Evolutionary conservation across 2,888 invertebrate species (phyloP).

Genomic region (Branchinecta sandiegonensis): DNA sequence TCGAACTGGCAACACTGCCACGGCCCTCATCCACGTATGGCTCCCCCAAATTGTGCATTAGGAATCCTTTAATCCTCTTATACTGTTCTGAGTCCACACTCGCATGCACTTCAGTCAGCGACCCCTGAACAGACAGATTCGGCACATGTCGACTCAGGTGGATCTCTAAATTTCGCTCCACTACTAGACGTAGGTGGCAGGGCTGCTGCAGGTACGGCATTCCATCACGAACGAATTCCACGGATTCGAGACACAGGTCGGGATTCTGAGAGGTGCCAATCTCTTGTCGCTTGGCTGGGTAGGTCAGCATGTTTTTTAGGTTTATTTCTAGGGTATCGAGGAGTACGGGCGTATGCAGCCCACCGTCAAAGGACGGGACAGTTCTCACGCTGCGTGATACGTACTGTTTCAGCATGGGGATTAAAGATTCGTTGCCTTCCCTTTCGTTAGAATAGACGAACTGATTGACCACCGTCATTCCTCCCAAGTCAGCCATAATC

Average conservation of each 20-base stretch:
- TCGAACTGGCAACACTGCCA: too few relatives aligned
- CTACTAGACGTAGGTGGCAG: constrained; percentile 58
- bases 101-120: constrained; percentile 66
- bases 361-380: neutral
- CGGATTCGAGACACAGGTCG: constrained; percentile 38
- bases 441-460: constrained; percentile 42
- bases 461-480: constrained; percentile 57
- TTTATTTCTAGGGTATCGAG: constrained; percentile 59
- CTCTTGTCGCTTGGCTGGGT: constrained; percentile 43
- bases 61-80: constrained; percentile 66
- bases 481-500: constrained; percentile 64
- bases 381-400: constrained; percentile 3
- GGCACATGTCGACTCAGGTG: constrained; percentile 45
- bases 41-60: constrained; percentile 81
- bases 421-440: constrained; percentile 35
- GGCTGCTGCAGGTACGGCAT: constrained; percentile 63
- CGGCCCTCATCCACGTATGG: constrained; percentile 36
- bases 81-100: constrained; percentile 71
- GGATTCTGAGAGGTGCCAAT: constrained; percentile 26
- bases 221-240: constrained; percentile 42
- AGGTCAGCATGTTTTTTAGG: constrained; percentile 60
- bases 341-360: constrained; percentile 31
- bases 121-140: constrained; percentile 69
- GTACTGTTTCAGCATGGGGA: constrained; percentile 33
- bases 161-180: constrained; percentile 64